Evolutionary conservation across 1,140 invertebrate species (phyloP), one percentile per base, ranked within the genome.

Genomic region (Drosophila watanabei): DNA sequence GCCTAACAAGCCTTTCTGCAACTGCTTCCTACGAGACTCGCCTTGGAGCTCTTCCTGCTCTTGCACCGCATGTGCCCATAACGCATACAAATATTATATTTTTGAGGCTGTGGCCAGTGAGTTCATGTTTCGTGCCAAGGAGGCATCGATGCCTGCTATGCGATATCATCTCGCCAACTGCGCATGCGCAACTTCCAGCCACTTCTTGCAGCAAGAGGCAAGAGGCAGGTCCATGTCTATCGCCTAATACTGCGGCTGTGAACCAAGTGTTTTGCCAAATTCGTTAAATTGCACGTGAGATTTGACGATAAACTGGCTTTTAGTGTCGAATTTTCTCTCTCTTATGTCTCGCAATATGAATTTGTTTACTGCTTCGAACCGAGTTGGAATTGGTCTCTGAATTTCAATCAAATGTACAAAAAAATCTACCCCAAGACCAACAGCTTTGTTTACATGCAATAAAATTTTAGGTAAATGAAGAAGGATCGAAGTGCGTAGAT

Each of bases 1-100:
- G 51, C 57, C 65, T 85, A 88, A 88, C 80, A 78, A 89, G 85
- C 58, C 81, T 88, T 89, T 88, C 75, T 84, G 73, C 85, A 89
- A 85, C 81, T 79, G 86, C 86, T 82, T 71, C 86, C 79, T 65
- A 64, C 52, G 1, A n/a, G n/a, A 64, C 24, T 39, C 45, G 63
- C 14, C 28, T 13, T 57, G 20, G 30, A 46, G 33, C 18, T 16
- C 16, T 46, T 49, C 24, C 39, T 45, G 13, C 58, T 8, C 5
- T 20, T 3, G 24, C 6, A 45, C 52, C n/a, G 72, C 54, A 58
- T 77, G 41, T 61, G 66, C 52, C 43, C 45, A 76, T 76, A 86
- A 90, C 86, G 86, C 86, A 86, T 90, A 89, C 71, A 82, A 89
- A 90, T 86, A 86, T 89, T 90, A 82, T 77, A n/a, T n/a, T 76